A percentile compares a stretch with the other conserved stretches of the same genome.
phyloP scores from a whole-genome alignment of 2,797 vertebrate species.

The Gorsachius magnificus region DNA sequence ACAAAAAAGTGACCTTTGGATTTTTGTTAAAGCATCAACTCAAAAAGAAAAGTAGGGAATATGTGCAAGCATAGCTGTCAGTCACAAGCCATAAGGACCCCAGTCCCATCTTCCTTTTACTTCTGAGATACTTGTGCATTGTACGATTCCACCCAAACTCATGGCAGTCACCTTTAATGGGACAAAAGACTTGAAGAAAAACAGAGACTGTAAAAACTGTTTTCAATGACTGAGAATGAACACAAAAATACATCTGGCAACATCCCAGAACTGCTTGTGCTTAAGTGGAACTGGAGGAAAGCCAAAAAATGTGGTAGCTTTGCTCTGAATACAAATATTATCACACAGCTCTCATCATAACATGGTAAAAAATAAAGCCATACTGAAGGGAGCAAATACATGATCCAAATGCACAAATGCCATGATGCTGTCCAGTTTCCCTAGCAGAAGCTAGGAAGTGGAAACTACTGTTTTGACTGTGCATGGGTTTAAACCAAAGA shows the following conservation, averaged over 20 bases:
- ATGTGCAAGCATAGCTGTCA: not conserved
- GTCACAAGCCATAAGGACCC: not conserved
- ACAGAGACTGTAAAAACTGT: not conserved
- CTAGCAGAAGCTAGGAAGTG: not conserved
- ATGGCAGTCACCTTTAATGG: not conserved
- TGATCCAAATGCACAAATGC: not conserved
- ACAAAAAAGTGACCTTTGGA: not conserved
- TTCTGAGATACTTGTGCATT: not conserved
- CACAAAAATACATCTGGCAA: constrained; percentile 2
- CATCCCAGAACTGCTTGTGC: not conserved
- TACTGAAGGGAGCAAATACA: not conserved
- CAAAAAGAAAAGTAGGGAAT: not conserved
- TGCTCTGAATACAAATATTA: not conserved
- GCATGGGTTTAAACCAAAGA: not conserved
- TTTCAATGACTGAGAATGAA: not conserved
- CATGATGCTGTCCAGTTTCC: not conserved
- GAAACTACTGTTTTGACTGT: not conserved
- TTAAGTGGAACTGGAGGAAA: not conserved
- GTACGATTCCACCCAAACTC: not conserved
- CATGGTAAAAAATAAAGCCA: not conserved
- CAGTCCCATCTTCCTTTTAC: not conserved
- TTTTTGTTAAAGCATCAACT: not conserved
- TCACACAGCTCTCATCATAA: not conserved
- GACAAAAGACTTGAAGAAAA: not conserved
- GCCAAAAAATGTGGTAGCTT: not conserved